Base-by-base conservation (phyloP, 2,113 vertebrate species). In the Boulengerochromis microlepis region DNA sequence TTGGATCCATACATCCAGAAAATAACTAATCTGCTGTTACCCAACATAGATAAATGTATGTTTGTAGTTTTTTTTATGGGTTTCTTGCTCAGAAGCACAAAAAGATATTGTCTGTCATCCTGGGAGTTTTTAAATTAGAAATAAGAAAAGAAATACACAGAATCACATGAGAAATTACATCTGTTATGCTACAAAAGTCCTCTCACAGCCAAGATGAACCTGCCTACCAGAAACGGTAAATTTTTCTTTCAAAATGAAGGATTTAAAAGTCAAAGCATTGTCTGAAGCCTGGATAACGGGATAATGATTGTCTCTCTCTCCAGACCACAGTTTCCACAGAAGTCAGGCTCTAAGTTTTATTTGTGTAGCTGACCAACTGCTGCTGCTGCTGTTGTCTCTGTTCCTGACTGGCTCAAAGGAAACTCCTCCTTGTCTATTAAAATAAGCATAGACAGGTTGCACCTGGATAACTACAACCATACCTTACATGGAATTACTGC, bases 201-300 rank as follows among this genome's bases (percentile, higher is more conserved):
- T 7, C 53, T 56, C 24, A 56, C 2, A 56, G 54, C 22, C 11
- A 1, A 56, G 54, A 13, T 56, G 54, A 5, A 56, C 22, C 54
- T 56, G 54, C 22, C 22, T 4, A 26, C 11, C 54, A 56, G 54
- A 56, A 13, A 56, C 7, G 0, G 22, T 4, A 26, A 26, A 26
- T 57, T 15, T 57, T 56, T 57, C 7, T 24, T 57, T 57, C 12
- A 57, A 15, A 57, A 26, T 26, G 54, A 57, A 57, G 15, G 54
- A 57, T 57, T 57, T 26, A 26, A 57, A 0, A 57, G 54, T 57
- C 12, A 57, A 57, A 57, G 0, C 54, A 52, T 1, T 57, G 24
- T 57, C 54, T 5, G 54, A 57, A 5, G 54, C 12, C 54, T 57
- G 54, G 54, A 26, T 57, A 0, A 57, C 3, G 0, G 1, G 54